Evolutionary conservation across 1,140 invertebrate species (phyloP), one percentile per base, ranked within the genome.

Genomic region (Leptestheria dahalacensis): DNA sequence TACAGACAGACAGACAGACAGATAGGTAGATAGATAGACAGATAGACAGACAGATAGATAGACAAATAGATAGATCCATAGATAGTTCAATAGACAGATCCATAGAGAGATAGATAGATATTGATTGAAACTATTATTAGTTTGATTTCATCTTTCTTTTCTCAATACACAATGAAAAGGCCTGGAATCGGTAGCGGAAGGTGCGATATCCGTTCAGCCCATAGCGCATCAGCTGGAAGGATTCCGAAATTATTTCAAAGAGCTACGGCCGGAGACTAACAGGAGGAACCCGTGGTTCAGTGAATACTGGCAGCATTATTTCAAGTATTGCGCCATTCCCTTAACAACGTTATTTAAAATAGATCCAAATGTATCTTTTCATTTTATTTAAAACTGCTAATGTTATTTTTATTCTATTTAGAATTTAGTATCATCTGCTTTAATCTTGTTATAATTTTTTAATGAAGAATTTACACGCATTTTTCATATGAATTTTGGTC

Each of bases 271-370:
- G 0, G 63, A 67, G 0, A 72, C 71, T 57, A 65, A 68, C 20
- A 48, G 54, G 1, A 60, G 69, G 3, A 75, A 79, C 66, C 77
- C 77, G 1, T 79, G 77, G 84, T 82, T 84, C 59, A 60, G 67
- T 1, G 84, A 86, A 66, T 79, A 79, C 63, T 85, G 82, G 83
- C 71, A 75, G 47, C 72, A 76, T 12, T 74, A 78, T 53, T 83
- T 83, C 63, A 59, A 66, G 33, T 78, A 64, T 54, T 24, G 29
- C 4, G 28, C n/a, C 9, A 53, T 61, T 23, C n/a, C n/a, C n/a
- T n/a, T n/a, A n/a, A n/a, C n/a, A n/a, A n/a, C n/a, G n/a, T n/a
- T n/a, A n/a, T n/a, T n/a, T n/a, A n/a, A n/a, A n/a, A n/a, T n/a
- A n/a, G n/a, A n/a, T n/a, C n/a, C n/a, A n/a, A n/a, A n/a, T n/a